Base-by-base conservation (phyloP, 2,797 vertebrate genomes). In the Urocyon cinereoargenteus region DNA sequence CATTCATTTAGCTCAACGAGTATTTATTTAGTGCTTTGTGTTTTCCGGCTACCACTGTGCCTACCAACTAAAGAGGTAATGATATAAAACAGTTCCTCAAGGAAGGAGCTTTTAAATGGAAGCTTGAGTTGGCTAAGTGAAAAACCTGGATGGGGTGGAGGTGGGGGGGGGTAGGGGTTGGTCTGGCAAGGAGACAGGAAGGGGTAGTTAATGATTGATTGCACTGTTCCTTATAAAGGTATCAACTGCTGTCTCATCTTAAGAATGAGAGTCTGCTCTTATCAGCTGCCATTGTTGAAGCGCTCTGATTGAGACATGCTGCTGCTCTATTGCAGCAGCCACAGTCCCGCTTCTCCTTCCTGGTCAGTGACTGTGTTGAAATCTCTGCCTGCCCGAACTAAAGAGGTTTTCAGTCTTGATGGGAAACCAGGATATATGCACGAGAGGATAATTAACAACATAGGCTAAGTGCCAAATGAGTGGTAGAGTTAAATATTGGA, bases 151-250 rank as follows among this genome's bases (percentile, higher is more conserved):
- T 84, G 59, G 45, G 40, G 40, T 1, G 40, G 40, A 7, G 40
- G 40, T 45, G 40, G 40, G 6, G 40, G 1, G 40, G 13, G 93
- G 12, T 59, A 61, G 64, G 7, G 28, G 11, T 84, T 82, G 83
- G 34, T 53, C 86, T 24, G 78, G 45, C n/a, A 68, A 64, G 24
- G 85, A 85, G 70, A 53, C 36, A 6, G 51, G 40, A 24, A 85
- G 31, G 18, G 21, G 21, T 77, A 51, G 88, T 91, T 95, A 73
- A 72, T 90, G 93, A 94, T 90, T 81, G 86, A 64, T 93, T 72
- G 59, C 1, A 14, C 57, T 68, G 24, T 91, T 86, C 62, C 75
- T 61, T 82, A 84, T 13, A 61, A 86, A 81, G 22, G n/a, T 72
- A 55, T 55, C 92, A 82, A 28, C 57, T 82, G 62, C 59, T 31